Percentiles rank a stretch among this genome's conserved stretches.
These are phyloP conservation scores for Myotis davidii DNA, from an alignment of 2,113 vertebrate genomes.

Conservation along the genomic window DNA sequence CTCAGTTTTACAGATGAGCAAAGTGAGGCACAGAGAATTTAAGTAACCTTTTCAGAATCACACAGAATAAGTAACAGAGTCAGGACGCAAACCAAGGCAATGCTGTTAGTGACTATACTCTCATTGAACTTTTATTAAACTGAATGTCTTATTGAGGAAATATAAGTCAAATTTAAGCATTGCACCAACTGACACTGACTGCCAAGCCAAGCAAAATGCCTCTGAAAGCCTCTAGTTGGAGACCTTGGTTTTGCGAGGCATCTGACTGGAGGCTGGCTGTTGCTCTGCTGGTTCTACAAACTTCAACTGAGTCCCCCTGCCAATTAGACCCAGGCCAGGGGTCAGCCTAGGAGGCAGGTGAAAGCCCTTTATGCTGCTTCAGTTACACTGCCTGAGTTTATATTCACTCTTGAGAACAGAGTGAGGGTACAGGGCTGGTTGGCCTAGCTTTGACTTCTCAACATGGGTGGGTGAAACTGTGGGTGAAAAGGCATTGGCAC, in stretches of 20 bases:
- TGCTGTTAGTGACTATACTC: not conserved
- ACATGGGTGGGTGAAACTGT: not conserved
- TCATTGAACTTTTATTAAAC: not conserved
- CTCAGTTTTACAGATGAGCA: constrained; percentile 27
- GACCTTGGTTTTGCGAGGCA: not conserved
- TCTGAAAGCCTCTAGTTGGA: not conserved
- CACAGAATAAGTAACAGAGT: not conserved
- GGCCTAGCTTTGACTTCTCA: constrained; percentile 20
- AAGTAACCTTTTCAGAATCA: not conserved
- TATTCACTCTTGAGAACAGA: not conserved
- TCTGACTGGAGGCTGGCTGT: not conserved
- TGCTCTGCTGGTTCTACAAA: not conserved
- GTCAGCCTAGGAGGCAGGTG: not conserved
- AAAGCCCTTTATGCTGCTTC: not conserved
- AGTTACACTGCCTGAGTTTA: not conserved
- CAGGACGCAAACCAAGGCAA: not conserved
- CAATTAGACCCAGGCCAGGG: not conserved
- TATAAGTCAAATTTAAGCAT: not conserved
- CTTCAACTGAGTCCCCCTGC: not conserved
- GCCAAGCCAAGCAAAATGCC: not conserved
- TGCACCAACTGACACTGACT: not conserved
- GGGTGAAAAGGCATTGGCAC: not conserved
- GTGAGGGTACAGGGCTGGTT: not conserved
- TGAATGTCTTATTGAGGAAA: not conserved
- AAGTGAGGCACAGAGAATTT: constrained; percentile 40